Conservation (phyloP, 2,888 invertebrate species). For the Drosophila nr. perissopoda region DNA sequence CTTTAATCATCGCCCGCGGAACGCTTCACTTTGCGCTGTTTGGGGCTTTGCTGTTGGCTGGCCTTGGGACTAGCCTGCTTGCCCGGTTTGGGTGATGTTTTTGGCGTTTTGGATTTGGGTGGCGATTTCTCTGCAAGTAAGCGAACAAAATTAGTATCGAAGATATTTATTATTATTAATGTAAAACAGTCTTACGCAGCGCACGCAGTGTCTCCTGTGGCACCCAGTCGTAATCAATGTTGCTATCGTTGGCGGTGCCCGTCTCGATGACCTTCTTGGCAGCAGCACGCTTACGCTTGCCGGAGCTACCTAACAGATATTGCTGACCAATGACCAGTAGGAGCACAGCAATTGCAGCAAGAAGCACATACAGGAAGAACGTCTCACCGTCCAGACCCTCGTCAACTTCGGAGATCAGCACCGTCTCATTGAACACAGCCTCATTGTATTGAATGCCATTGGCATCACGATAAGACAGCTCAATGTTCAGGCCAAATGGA, state of each 20-base stretch:
- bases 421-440: constrained; percentile 98
- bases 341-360: constrained; percentile 95
- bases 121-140: constrained; percentile 89
- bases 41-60: constrained; percentile 88
- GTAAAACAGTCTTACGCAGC: constrained; percentile 88
- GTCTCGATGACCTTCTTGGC: constrained; percentile 92
- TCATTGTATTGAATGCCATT: constrained; percentile 89
- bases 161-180: neutral
- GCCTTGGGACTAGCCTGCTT: constrained; percentile 88
- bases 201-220: constrained; percentile 95
- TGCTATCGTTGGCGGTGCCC: constrained; percentile 94
- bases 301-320: constrained; percentile 93
- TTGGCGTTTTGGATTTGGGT: constrained; percentile 87
- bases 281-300: constrained; percentile 87
- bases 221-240: constrained; percentile 99
- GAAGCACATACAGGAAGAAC: constrained; percentile 98
- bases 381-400: constrained; percentile 99
- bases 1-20: constrained; percentile 89
- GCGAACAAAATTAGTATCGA: constrained; percentile 47
- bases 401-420: constrained; percentile 97
- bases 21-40: constrained; percentile 91
- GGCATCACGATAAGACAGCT: constrained; percentile 94
- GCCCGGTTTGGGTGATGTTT: constrained; percentile 85
- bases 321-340: constrained; percentile 95
- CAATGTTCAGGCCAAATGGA: constrained; percentile 97